phyloP scores from a whole-genome alignment of 53 echinoderm and acorn worm species.

The Holothuria leucospilota region DNA sequence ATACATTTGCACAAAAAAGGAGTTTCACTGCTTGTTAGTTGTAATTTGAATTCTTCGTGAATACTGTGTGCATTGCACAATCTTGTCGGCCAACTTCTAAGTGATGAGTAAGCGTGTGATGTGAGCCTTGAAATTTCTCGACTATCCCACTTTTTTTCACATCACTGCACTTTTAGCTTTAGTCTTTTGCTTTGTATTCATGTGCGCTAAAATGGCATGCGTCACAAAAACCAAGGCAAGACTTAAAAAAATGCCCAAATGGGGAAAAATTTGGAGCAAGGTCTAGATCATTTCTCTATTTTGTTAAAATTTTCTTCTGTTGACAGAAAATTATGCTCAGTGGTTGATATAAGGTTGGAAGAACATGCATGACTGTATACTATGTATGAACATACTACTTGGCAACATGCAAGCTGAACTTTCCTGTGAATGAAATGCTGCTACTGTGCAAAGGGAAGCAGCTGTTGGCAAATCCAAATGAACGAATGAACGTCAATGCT shows the following conservation, averaged over 20 bases:
- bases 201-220: constrained; percentile 5
- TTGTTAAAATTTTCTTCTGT: constrained; percentile 25
- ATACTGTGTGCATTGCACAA: not conserved
- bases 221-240: constrained; percentile 13
- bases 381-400: not conserved
- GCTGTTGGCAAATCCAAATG: not conserved
- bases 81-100: constrained; percentile 29
- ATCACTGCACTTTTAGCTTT: constrained; percentile 24
- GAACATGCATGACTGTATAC: not conserved
- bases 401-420: not conserved
- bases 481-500: constrained; percentile 10
- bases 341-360: not conserved
- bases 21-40: not conserved
- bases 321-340: constrained; percentile 21
- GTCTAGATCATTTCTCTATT: constrained; percentile 19
- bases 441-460: constrained; percentile 7
- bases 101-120: constrained; percentile 41
- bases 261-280: constrained; percentile 28
- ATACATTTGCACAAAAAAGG: not conserved
- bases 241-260: constrained; percentile 18
- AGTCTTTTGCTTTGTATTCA: not conserved
- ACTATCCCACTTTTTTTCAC: constrained; percentile 29
- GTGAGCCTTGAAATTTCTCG: constrained; percentile 14
- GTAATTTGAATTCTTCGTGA: not conserved
- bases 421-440: not conserved